Percentiles rank a stretch among this genome's conserved stretches.
These are phyloP conservation scores for Neodontobutis hainanensis DNA, from an alignment of 2,113 vertebrate genomes.

Conservation along the genomic window DNA sequence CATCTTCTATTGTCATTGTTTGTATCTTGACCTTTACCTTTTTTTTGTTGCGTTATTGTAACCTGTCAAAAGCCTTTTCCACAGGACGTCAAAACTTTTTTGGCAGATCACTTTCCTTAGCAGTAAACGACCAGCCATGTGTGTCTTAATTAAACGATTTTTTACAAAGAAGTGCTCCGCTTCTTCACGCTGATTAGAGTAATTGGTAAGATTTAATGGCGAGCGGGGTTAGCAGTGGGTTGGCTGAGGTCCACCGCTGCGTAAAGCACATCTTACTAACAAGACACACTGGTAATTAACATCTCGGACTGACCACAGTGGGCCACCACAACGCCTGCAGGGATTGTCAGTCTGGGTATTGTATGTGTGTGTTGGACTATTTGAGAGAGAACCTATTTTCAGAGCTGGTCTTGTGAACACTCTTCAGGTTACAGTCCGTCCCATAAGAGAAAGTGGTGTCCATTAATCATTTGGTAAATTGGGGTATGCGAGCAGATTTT, in stretches of 20 bases:
- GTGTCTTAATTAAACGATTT: constrained; percentile 71
- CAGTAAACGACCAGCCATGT: constrained; percentile 56
- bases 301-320: constrained; percentile 62
- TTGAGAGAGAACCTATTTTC: constrained; percentile 45
- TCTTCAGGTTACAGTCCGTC: constrained; percentile 6
- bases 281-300: constrained; percentile 72
- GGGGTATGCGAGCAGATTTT: not conserved
- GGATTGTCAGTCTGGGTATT: constrained; percentile 47
- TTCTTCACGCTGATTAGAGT: constrained; percentile 75
- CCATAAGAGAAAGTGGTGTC: not conserved
- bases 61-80: constrained; percentile 3
- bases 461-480: not conserved
- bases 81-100: not conserved
- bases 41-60: not conserved
- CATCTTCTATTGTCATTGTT: not conserved
- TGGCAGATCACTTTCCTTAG: constrained; percentile 14
- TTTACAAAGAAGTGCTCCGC: constrained; percentile 63
- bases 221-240: constrained; percentile 69
- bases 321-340: constrained; percentile 53
- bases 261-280: constrained; percentile 74
- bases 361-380: constrained; percentile 23
- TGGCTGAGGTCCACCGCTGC: constrained; percentile 63
- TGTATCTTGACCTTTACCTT: not conserved
- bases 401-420: constrained; percentile 13
- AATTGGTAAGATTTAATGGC: constrained; percentile 78